Evolutionary conservation across 1,140 invertebrate genomes (phyloP).

Genomic region (Drosophila repletoides): DNA sequence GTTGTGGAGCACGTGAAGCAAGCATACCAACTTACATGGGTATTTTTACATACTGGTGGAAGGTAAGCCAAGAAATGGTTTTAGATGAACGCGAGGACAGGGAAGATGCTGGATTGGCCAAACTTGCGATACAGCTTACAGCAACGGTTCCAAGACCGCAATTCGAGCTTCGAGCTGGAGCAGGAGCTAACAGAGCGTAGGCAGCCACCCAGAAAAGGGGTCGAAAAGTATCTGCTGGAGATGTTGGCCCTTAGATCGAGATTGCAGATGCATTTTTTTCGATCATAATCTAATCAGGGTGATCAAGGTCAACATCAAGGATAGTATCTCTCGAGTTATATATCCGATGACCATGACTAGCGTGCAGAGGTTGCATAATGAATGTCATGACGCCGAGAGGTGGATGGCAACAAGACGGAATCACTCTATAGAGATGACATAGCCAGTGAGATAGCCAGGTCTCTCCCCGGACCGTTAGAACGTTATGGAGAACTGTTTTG

Average conservation of each 20-base stretch:
- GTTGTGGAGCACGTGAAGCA: too few relatives aligned
- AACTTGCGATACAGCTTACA: too few relatives aligned
- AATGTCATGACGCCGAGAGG: neutral
- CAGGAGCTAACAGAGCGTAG: neutral
- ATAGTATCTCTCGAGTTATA: neutral
- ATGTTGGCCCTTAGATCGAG: neutral
- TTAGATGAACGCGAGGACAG: too few relatives aligned
- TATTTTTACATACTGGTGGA: too few relatives aligned
- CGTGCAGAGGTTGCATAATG: neutral
- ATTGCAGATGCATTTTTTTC: neutral
- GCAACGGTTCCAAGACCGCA: too few relatives aligned
- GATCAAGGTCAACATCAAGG: neutral
- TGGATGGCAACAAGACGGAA: neutral
- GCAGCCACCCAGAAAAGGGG: neutral
- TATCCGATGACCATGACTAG: neutral
- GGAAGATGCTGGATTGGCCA: too few relatives aligned
- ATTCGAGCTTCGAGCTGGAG: neutral
- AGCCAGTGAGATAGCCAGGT: too few relatives aligned
- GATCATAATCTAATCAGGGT: neutral
- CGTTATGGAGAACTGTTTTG: too few relatives aligned
- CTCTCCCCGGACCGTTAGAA: too few relatives aligned
- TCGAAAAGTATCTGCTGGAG: neutral
- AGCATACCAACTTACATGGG: too few relatives aligned
- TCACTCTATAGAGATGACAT: too few relatives aligned
- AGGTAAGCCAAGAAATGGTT: too few relatives aligned